Base-by-base conservation (phyloP, 2,113 vertebrate genomes). In the Actenoides hombroni region DNA sequence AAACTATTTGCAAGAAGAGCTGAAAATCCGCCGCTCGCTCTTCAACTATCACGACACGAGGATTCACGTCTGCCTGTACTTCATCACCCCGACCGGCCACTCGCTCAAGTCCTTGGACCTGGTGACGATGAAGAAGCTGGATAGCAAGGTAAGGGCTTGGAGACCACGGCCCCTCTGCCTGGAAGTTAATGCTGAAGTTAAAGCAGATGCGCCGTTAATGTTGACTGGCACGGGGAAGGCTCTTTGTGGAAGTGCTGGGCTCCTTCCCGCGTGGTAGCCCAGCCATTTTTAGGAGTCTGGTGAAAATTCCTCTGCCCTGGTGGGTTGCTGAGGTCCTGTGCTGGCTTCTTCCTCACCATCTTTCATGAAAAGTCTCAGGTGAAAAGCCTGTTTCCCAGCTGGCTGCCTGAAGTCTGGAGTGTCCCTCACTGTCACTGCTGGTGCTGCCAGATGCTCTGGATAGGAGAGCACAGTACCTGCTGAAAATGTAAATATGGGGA, bases 21-120 rank as follows among this genome's bases (percentile, higher is more conserved):
- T 99, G 97, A 99, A 99, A 93, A 99, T 99, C 96, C 99, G 99
- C n/a, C 98, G 99, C 6, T 99, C 99, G 0, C 98, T 99, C n/a
- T 99, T 99, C 59, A 98, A 99, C 98, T 99, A 99, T 94, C 99
- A 99, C 0, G 99, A 99, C 98, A 99, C 99, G 2, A 98, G 99
- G 97, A 98, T 99, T 90, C 99, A 99, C 5, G 99, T 99, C 85
- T 99, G 99, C 96, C 98, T 99, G n/a, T 99, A 99, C 96, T 99
- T 99, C 98, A 99, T 99, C 86, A 98, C 99, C 4, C 99, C 99
- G 10, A 99, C 99, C 0, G 99, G 99, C 13, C 99, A 99, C 93
- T 99, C 99, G 1, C 98, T 99, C 79, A 99, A 99, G 95, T 99
- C 99, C 59, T 92, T 99, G 97, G 99, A 99, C 90, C 98, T 99